Conservation (phyloP, 2,888 invertebrate genomes). For the Cosmia pyralina region DNA sequence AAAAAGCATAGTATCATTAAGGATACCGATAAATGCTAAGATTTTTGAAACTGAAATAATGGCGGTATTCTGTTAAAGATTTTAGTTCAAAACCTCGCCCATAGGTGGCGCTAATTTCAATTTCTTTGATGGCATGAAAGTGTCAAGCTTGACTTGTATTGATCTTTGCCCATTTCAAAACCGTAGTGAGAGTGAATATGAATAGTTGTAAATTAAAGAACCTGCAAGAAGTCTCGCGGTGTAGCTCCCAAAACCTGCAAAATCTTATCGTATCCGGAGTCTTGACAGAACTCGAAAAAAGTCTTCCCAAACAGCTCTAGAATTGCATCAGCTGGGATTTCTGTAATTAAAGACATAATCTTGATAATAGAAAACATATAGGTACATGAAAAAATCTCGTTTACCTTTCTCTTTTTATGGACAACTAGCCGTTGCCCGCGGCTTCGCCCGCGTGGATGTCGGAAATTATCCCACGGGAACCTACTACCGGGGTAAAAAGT, state of each 20-base stretch:
- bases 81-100: background rate
- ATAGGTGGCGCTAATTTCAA: conserved; percentile 44
- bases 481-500: too few relatives aligned
- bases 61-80: too few relatives aligned
- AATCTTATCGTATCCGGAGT: conserved; percentile 99
- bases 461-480: too few relatives aligned
- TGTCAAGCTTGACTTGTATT: conserved; percentile 27
- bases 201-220: conserved; percentile 24
- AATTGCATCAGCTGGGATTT: conserved; percentile 97
- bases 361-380: too few relatives aligned
- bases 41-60: background rate
- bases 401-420: too few relatives aligned
- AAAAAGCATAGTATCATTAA: background rate
- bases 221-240: conserved; percentile 98
- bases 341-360: conserved; percentile 82
- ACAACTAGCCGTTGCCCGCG: too few relatives aligned
- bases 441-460: too few relatives aligned
- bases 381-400: background rate
- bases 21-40: background rate
- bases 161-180: conserved; percentile 2
- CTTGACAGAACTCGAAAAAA: conserved; percentile 98
- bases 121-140: too few relatives aligned
- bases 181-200: too few relatives aligned
- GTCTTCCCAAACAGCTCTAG: conserved; percentile 97
- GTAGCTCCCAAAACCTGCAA: conserved; percentile 98